Evolutionary conservation across 2,888 invertebrate genomes (phyloP).

Genomic region (Coenonympha glycerion): DNA sequence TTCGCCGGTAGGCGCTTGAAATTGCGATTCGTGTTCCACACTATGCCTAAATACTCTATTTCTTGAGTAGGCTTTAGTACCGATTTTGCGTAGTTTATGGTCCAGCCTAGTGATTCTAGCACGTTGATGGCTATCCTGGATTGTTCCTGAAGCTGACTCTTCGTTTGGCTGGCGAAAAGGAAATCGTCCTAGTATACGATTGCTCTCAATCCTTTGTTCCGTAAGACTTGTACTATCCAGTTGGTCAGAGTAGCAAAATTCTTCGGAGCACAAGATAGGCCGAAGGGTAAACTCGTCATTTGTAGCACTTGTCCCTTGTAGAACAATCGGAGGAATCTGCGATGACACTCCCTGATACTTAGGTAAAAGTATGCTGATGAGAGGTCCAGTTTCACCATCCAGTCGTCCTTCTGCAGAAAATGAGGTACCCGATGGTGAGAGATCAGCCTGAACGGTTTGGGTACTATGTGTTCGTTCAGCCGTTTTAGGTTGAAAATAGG

Average conservation of each 20-base stretch:
- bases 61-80: background rate
- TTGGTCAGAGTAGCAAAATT: background rate
- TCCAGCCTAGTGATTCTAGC: background rate
- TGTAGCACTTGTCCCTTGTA: background rate
- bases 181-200: background rate
- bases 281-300: background rate
- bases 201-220: background rate
- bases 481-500: background rate
- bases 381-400: background rate
- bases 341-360: background rate
- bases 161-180: background rate
- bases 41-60: background rate
- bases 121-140: no score
- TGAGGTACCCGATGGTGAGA: background rate
- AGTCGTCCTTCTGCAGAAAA: background rate
- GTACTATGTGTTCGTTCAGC: background rate
- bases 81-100: background rate
- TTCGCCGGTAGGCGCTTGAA: background rate
- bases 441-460: background rate
- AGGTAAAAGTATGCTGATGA: background rate
- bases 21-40: background rate
- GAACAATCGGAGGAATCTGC: background rate
- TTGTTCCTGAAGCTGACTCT: background rate
- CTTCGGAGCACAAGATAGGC: background rate
- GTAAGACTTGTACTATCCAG: background rate